Conservation (phyloP, 2,888 invertebrate species). For the Sclerodermus sp. region DNA sequence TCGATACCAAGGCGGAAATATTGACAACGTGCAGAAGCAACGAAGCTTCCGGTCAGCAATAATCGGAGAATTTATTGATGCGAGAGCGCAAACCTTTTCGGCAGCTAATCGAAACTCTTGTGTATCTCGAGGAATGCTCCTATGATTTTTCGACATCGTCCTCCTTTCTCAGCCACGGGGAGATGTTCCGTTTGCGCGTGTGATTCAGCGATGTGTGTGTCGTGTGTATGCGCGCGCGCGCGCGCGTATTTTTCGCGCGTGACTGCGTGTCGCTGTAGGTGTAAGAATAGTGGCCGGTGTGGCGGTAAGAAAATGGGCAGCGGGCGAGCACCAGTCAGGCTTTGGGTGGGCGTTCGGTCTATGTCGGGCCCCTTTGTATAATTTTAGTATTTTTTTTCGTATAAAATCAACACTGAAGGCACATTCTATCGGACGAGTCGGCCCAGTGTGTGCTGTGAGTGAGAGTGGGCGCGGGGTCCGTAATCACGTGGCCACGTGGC, state of each 20-base stretch:
- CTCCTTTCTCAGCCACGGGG: too few relatives aligned
- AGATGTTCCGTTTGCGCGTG: too few relatives aligned
- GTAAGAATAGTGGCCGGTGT: conserved; percentile 16
- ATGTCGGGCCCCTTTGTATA: conserved; percentile 86
- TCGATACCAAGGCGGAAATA: too few relatives aligned
- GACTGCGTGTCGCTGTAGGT: conserved; percentile 5
- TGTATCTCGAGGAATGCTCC: too few relatives aligned
- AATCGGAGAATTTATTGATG: too few relatives aligned
- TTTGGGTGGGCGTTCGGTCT: conserved; percentile 77
- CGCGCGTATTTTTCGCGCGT: not conserved
- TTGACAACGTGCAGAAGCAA: too few relatives aligned
- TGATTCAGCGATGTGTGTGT: too few relatives aligned
- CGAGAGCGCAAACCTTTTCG: too few relatives aligned
- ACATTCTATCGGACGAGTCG: conserved; percentile 93
- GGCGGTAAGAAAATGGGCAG: conserved; percentile 44
- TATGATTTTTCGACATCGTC: too few relatives aligned
- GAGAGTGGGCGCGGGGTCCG: conserved; percentile 61
- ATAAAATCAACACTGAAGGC: conserved; percentile 92
- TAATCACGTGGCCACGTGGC: conserved; percentile 35
- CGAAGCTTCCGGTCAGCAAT: too few relatives aligned
- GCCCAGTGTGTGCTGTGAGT: conserved; percentile 79
- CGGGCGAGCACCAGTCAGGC: conserved; percentile 58
- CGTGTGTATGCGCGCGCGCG: too few relatives aligned
- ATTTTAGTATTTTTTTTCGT: conserved; percentile 76
- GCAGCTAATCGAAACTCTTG: too few relatives aligned